phyloP scores from a whole-genome alignment of 2,888 invertebrate genomes.

The Rhopalosiphum nymphaeae region DNA sequence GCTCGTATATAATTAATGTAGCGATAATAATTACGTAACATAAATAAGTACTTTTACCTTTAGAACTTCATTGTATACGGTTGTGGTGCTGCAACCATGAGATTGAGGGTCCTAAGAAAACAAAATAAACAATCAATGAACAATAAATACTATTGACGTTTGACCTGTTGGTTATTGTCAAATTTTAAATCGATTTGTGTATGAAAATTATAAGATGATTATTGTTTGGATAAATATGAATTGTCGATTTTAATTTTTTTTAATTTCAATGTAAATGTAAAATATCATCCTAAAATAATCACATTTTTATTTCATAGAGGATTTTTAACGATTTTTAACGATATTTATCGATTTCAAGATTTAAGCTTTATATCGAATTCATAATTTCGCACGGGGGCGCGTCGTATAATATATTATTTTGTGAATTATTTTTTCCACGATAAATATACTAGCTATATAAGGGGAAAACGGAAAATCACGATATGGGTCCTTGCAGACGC shows the following conservation, averaged over 20 bases:
- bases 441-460: not conserved
- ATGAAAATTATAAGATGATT: not conserved
- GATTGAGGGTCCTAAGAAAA: not conserved
- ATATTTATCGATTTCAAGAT: not conserved
- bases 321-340: not conserved
- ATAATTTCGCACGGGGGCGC: not conserved
- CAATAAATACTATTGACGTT: not conserved
- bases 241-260: not conserved
- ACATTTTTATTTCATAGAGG: not conserved
- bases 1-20: too few relatives aligned
- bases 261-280: not conserved
- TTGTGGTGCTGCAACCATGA: not conserved
- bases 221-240: not conserved
- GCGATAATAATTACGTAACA: too few relatives aligned
- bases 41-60: too few relatives aligned
- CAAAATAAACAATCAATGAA: not conserved
- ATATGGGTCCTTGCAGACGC: slow-evolving; percentile 49
- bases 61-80: too few relatives aligned
- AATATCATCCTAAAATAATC: not conserved
- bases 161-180: not conserved
- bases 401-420: not conserved
- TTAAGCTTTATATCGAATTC: not conserved
- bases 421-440: not conserved
- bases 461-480: slow-evolving; percentile 46
- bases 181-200: too few relatives aligned